A percentile compares a stretch with the other conserved stretches of the same genome.
Evolutionary conservation across 2,797 vertebrate species (phyloP).

Genomic region (Alauda arvensis): DNA sequence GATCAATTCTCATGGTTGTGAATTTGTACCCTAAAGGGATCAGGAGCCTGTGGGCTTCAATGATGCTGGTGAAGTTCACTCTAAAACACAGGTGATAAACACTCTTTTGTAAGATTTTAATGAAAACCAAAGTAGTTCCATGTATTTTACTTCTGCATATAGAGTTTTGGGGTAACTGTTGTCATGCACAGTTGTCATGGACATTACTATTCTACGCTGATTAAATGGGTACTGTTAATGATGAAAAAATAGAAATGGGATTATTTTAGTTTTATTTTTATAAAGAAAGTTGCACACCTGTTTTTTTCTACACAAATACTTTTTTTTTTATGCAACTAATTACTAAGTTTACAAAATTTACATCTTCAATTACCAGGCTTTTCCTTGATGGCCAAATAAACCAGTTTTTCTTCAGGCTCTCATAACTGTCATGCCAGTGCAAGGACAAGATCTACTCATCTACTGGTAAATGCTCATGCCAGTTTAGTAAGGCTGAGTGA

Average conservation of each 20-base stretch:
- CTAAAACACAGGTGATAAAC: not conserved
- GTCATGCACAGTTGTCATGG: not conserved
- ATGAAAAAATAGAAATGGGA: not conserved
- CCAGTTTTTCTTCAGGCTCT: not conserved
- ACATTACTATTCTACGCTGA: not conserved
- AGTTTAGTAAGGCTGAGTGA: constrained; percentile 48
- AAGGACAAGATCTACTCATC: constrained; percentile 36
- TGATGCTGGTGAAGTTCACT: not conserved
- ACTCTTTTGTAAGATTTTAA: not conserved
- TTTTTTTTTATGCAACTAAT: not conserved
- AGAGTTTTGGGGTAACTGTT: not conserved
- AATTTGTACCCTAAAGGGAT: not conserved
- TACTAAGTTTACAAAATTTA: not conserved
- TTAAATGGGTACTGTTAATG: not conserved
- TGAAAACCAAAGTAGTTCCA: not conserved
- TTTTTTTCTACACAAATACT: not conserved
- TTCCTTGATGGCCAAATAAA: not conserved
- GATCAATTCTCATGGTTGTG: not conserved
- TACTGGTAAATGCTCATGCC: constrained; percentile 2
- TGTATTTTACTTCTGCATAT: not conserved
- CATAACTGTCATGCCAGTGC: not conserved
- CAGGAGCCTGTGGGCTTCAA: not conserved
- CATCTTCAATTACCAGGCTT: not conserved
- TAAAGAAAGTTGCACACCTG: not conserved
- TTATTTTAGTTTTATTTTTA: not conserved